These are phyloP conservation scores for Bambusicola thoracicus DNA, from an alignment of 2,113 vertebrate genomes.

Conservation along the genomic window DNA sequence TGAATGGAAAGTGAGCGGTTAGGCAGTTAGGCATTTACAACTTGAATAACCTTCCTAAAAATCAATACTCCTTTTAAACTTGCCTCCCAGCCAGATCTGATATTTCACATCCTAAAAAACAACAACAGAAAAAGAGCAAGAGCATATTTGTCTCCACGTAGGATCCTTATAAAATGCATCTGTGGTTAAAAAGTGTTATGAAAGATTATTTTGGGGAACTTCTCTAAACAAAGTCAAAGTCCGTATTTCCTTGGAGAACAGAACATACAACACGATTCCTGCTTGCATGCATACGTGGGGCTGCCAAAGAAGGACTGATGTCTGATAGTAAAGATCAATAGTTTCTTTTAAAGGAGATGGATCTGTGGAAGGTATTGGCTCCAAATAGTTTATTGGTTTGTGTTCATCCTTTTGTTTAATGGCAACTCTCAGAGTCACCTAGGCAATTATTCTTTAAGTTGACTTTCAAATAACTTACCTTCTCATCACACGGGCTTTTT, in stretches of 20 bases:
- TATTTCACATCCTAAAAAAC: conserved; percentile 31
- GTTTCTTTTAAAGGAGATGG: conserved; percentile 59
- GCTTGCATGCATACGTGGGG: conserved; percentile 53
- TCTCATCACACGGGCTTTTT: neutral
- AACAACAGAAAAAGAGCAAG: neutral
- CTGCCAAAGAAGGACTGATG: conserved; percentile 49
- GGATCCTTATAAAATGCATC: neutral
- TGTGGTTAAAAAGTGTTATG: neutral
- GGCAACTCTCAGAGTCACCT: conserved; percentile 37
- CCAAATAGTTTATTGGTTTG: conserved; percentile 61
- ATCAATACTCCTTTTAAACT: conserved; percentile 71
- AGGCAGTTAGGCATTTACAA: conserved; percentile 71
- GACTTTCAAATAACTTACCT: conserved; percentile 40
- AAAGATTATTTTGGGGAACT: neutral
- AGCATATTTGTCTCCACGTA: neutral
- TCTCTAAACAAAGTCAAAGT: conserved; percentile 27
- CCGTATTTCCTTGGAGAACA: conserved; percentile 29
- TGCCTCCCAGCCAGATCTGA: neutral
- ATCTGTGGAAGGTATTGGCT: conserved; percentile 53
- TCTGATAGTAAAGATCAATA: conserved; percentile 57
- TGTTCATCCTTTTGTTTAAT: conserved; percentile 60
- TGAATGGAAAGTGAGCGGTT: conserved; percentile 66
- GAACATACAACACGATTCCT: neutral
- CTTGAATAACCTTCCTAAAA: conserved; percentile 66
- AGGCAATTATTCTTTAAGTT: neutral